Conservation (phyloP, 2,113 vertebrate species). For the Ascaphus truei region DNA sequence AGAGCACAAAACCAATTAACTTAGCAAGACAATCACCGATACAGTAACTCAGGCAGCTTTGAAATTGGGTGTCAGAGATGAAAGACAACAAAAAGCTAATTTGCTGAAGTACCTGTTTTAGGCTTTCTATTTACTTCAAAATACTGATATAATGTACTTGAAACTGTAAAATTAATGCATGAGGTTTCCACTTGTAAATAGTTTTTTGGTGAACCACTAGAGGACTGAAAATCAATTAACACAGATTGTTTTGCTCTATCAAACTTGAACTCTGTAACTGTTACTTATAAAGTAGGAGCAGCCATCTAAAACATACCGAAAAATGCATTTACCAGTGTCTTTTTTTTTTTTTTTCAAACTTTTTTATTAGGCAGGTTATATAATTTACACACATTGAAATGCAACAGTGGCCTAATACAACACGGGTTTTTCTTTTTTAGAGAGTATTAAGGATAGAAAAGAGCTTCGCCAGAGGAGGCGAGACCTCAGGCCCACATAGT, state of each 20-base stretch:
- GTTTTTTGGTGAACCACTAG: constrained; percentile 37
- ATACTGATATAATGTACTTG: constrained; percentile 45
- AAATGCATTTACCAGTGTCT: constrained; percentile 49
- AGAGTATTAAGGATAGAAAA: too few relatives aligned
- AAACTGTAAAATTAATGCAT: constrained; percentile 47
- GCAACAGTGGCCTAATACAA: too few relatives aligned
- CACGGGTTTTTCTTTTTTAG: too few relatives aligned
- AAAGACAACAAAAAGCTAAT: constrained; percentile 41
- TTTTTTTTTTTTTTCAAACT: too few relatives aligned
- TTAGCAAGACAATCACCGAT: constrained; percentile 50
- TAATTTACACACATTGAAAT: too few relatives aligned
- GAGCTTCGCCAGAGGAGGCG: too few relatives aligned
- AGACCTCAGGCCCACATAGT: too few relatives aligned
- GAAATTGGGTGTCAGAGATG: constrained; percentile 48
- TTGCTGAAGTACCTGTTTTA: constrained; percentile 41
- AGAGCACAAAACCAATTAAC: constrained; percentile 47
- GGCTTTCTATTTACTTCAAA: constrained; percentile 52
- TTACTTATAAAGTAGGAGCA: constrained; percentile 43
- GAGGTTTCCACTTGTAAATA: constrained; percentile 49
- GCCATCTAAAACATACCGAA: constrained; percentile 45
- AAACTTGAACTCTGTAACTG: constrained; percentile 34
- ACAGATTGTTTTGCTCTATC: constrained; percentile 41
- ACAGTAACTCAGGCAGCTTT: constrained; percentile 40
- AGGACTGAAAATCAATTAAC: constrained; percentile 52
- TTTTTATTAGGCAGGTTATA: too few relatives aligned